These are phyloP conservation scores for Platysteira castanea DNA, from an alignment of 2,113 vertebrate species.

Conservation along the genomic window DNA sequence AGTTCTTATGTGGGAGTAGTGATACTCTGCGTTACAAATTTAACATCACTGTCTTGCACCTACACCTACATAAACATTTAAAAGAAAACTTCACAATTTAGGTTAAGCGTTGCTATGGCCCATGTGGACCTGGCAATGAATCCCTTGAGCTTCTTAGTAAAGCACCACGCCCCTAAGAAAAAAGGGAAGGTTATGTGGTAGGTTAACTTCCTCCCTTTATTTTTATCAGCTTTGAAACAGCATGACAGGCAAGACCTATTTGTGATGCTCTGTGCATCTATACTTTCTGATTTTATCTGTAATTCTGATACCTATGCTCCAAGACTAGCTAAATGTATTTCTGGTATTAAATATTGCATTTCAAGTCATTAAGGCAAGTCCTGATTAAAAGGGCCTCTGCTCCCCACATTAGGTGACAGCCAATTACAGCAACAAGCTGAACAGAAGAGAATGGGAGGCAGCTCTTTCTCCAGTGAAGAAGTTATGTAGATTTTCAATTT, in stretches of 20 bases:
- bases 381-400: neutral
- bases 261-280: neutral
- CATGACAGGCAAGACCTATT: neutral
- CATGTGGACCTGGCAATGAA: neutral
- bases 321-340: neutral
- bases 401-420: neutral
- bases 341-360: neutral
- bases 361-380: neutral
- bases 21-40: neutral
- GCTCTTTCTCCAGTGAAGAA: neutral
- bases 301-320: neutral
- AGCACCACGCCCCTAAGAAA: neutral
- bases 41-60: constrained; percentile 49
- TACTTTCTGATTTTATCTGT: neutral
- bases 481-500: neutral
- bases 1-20: constrained; percentile 48
- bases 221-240: constrained; percentile 30
- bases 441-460: neutral
- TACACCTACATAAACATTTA: constrained; percentile 22
- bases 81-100: constrained; percentile 14
- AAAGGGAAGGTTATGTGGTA: constrained; percentile 10
- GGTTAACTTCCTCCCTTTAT: constrained; percentile 35
- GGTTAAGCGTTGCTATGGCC: neutral
- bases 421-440: neutral
- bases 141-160: constrained; percentile 28